Base-by-base conservation (phyloP, 2,113 vertebrate species). In the Pelecanoides urinatrix region DNA sequence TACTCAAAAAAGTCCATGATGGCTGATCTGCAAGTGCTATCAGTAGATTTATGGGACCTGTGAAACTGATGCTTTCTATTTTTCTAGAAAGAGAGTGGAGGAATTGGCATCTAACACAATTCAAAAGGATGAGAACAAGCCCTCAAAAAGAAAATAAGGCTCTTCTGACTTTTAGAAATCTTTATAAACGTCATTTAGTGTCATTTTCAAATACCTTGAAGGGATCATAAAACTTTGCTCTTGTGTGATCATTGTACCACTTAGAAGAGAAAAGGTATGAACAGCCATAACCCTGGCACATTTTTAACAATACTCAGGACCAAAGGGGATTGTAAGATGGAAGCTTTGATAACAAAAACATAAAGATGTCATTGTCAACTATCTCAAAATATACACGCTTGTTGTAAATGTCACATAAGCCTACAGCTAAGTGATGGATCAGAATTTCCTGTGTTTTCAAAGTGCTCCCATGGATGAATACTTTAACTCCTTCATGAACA, bases 151-250 rank as follows among this genome's bases (percentile, higher is more conserved):
- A 90, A 93, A 95, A 89, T 52, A 82, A 84, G 50, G 71, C 52
- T 97, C 68, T 94, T 93, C 86, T 96, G 95, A 94, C 94, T 96
- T 97, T 95, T 95, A 95, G 88, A 95, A 96, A 92, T 95, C 96
- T 94, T 92, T 90, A 86, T 88, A 91, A 86, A 93, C 6, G 13
- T 93, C 83, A 94, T 95, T 96, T 95, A 94, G 80, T 96, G 87
- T 95, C 77, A 91, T 95, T 97, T 97, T 95, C 86, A 95, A 95
- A 97, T 96, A 85, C 96, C 96, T 97, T 92, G 92, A 93, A 97
- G 96, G 95, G 90, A 97, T 96, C 80, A 86, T 97, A 97, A 98
- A 96, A 97, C 86, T 95, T 95, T 93, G 86, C 88, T 96, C 88
- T 81, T 95, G 88, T 97, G 92, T 97, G 92, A 92, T 97, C 88